Conservation (phyloP, 2,888 invertebrate species). For the Nephrotoma guestfalica region DNA sequence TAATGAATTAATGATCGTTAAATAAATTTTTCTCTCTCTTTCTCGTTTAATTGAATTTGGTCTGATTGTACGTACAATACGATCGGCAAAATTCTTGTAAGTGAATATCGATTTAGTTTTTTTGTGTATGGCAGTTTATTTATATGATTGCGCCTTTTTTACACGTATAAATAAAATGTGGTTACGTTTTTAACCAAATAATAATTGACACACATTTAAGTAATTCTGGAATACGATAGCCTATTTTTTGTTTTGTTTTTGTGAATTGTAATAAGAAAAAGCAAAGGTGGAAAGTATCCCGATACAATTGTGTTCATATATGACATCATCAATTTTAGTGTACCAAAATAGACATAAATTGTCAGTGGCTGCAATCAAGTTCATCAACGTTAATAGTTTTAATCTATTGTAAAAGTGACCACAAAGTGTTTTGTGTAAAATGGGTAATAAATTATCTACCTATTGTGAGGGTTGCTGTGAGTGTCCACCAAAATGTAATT, state of each 20-base stretch:
- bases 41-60: neutral
- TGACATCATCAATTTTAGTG: neutral
- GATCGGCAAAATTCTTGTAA: neutral
- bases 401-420: neutral
- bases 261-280: neutral
- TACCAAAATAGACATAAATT: neutral
- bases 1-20: neutral
- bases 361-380: neutral
- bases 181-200: neutral
- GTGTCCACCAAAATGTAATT: conserved; percentile 1
- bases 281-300: neutral
- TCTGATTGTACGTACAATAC: neutral
- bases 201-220: neutral
- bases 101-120: neutral
- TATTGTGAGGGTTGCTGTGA: neutral
- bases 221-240: neutral
- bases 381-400: neutral
- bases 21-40: neutral
- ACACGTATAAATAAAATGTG: neutral
- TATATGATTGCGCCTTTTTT: neutral
- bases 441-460: neutral
- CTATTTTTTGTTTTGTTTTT: neutral
- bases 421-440: neutral
- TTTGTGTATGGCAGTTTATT: neutral
- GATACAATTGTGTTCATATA: neutral